A percentile compares a stretch with the other conserved stretches of the same genome.
Conservation (phyloP, 2,113 vertebrate species). For the Tragelaphus strepsiceros region DNA sequence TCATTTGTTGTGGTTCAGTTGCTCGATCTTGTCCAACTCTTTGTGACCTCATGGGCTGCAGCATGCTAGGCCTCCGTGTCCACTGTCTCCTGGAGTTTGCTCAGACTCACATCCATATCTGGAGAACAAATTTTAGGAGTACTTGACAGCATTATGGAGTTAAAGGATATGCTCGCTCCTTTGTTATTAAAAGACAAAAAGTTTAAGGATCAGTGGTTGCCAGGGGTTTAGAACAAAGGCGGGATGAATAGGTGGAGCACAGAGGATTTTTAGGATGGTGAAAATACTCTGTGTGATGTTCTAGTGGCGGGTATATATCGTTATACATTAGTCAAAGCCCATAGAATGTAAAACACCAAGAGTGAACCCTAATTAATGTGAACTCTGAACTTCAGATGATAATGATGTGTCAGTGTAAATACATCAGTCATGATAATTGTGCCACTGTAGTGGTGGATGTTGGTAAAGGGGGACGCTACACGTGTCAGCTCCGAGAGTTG, state of each 20-base stretch:
- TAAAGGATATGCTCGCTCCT: not conserved
- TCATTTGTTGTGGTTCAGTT: not conserved
- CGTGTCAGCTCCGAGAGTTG: accelerated
- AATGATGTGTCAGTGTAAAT: not conserved
- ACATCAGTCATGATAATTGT: not conserved
- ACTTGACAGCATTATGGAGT: not conserved
- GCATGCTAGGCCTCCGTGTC: not conserved
- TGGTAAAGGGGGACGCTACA: not conserved
- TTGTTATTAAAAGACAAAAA: not conserved
- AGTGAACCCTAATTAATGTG: not conserved
- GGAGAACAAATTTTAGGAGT: not conserved
- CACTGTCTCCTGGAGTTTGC: not conserved
- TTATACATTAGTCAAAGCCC: not conserved
- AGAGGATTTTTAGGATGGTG: not conserved
- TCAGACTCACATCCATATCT: not conserved
- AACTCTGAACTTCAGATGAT: too few relatives aligned
- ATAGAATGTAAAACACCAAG: not conserved
- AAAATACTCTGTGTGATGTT: not conserved
- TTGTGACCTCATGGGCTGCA: not conserved
- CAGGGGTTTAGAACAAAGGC: not conserved
- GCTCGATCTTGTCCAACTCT: not conserved
- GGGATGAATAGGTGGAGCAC: not conserved
- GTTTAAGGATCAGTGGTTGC: not conserved
- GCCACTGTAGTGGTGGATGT: not conserved
- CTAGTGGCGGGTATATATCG: not conserved